A percentile compares a stretch with the other conserved stretches of the same genome.
phyloP scores from a whole-genome alignment of 2,888 invertebrate genomes.

The Acrobeloides nanus region DNA sequence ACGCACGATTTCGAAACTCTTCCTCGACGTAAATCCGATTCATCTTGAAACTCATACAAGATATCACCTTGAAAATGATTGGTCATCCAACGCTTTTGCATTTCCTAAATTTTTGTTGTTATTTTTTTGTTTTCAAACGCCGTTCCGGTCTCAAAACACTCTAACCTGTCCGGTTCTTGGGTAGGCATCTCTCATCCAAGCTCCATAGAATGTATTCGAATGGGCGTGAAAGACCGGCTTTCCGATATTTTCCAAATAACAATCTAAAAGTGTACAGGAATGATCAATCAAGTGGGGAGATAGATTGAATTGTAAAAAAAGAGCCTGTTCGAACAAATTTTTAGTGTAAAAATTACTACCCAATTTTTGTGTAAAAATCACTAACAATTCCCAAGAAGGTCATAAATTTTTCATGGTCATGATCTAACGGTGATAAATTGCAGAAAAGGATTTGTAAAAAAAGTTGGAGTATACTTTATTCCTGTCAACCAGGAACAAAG shows the following conservation, averaged over 20 bases:
- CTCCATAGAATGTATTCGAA: slow-evolving; percentile 55
- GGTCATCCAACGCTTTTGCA: slow-evolving; percentile 44
- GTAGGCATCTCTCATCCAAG: slow-evolving; percentile 56
- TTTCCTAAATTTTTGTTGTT: slow-evolving; percentile 20
- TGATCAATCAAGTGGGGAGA: too few relatives aligned
- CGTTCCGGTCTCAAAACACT: not conserved
- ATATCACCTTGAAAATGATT: slow-evolving; percentile 55
- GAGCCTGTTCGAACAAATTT: too few relatives aligned
- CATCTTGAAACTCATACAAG: slow-evolving; percentile 54
- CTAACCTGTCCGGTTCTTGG: slow-evolving; percentile 47
- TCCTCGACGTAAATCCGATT: slow-evolving; percentile 22
- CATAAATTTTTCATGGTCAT: too few relatives aligned
- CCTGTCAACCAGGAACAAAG: too few relatives aligned
- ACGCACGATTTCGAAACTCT: slow-evolving; percentile 17
- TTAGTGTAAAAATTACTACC: too few relatives aligned
- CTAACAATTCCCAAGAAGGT: too few relatives aligned
- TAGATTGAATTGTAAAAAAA: too few relatives aligned
- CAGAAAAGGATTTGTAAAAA: too few relatives aligned
- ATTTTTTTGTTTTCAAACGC: not conserved
- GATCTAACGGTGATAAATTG: too few relatives aligned
- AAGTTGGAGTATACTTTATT: too few relatives aligned
- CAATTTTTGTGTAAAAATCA: too few relatives aligned
- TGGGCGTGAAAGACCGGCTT: slow-evolving; percentile 56
- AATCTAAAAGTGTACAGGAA: slow-evolving; percentile 54
- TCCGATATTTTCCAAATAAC: slow-evolving; percentile 54